A percentile compares a stretch with the other conserved stretches of the same genome.
Evolutionary conservation across 2,113 vertebrate genomes (phyloP).

Genomic region (Columba janthina): DNA sequence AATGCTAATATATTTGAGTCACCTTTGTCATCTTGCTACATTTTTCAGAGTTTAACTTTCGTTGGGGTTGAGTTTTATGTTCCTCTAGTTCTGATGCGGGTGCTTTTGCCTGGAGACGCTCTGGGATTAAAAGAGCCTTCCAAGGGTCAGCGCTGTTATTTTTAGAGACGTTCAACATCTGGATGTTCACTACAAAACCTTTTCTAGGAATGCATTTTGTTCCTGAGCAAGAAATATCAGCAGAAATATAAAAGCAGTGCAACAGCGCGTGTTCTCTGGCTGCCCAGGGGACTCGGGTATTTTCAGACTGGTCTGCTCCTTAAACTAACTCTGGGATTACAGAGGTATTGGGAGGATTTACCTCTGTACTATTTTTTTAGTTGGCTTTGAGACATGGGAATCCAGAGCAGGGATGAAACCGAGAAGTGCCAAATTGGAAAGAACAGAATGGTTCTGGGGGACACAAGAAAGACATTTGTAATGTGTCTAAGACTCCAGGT

Average conservation of each 20-base stretch:
- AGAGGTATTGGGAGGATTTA: constrained; percentile 24
- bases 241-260: not conserved
- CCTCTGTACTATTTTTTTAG: constrained; percentile 28
- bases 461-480: not conserved
- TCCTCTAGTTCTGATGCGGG: not conserved
- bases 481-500: not conserved
- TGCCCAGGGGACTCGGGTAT: constrained; percentile 16
- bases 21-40: not conserved
- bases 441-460: not conserved
- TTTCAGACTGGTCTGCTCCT: constrained; percentile 37
- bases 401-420: not conserved
- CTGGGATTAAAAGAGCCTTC: not conserved
- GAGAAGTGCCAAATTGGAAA: not conserved
- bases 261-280: not conserved
- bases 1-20: not conserved
- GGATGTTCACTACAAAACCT: constrained; percentile 14
- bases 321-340: constrained; percentile 35
- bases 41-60: not conserved
- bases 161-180: constrained; percentile 29
- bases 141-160: not conserved
- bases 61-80: not conserved
- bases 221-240: constrained; percentile 5
- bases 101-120: not conserved
- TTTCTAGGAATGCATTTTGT: constrained; percentile 11
- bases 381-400: not conserved